Base-by-base conservation (phyloP, 2,797 vertebrate genomes). In the Xenops minutus region DNA sequence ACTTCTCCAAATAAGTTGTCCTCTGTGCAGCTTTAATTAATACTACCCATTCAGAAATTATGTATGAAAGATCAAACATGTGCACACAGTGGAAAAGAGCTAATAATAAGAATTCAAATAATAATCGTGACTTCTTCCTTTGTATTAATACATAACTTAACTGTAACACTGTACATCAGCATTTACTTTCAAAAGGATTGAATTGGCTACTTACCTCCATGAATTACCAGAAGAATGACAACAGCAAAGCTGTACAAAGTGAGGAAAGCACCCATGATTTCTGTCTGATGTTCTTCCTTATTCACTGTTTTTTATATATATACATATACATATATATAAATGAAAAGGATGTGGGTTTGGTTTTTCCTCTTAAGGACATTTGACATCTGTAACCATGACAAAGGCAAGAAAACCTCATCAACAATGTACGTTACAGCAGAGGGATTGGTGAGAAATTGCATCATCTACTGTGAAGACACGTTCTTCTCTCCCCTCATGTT, bases 341-440 rank as follows among this genome's bases (percentile, higher is more conserved):
- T 37, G 13, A 62, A 95, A 68, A 98, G 97, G 97, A 97, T 96
- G 97, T 98, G 96, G 97, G 44, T 78, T 91, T 85, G 36, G 51
- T 17, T 84, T 78, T 84, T 91, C 52, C 51, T 36, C 5, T 89
- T 69, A 89, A 72, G 56, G 56, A 5, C 26, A 66, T 46, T 52
- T 81, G 54, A 72, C 49, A 67, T 69, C 74, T 51, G 14, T 71
- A 61, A 83, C 49, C 67, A 56, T 7, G 8, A 64, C 44, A 62
- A 48, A 67, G 43, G 14, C 32, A 83, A 41, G 76, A 86, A 84
- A 59, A 2, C 41, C 37, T 54, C 32, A 34, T 16, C 20, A 51
- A 2, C 0, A 1, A 17, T 4, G 34, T 51, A 39, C 8, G 17
- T 59, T 24, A 34, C 37, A 61, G 29, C 54, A 58, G 82, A 84